Conservation (phyloP, 2,113 vertebrate species). For the Aix galericulata region DNA sequence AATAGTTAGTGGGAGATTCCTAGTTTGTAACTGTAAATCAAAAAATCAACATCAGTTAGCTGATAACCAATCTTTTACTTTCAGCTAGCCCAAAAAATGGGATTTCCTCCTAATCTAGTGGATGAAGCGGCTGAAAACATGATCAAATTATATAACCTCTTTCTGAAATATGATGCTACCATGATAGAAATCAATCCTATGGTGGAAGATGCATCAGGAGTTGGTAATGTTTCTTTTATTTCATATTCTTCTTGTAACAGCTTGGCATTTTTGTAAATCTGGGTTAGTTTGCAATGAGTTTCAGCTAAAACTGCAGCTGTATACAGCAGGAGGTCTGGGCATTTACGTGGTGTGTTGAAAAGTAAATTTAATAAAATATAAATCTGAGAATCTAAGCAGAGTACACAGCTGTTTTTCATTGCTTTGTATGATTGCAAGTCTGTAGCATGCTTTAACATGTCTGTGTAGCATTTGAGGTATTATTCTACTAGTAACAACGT, state of each 20-base stretch:
- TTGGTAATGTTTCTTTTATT: slow-evolving; percentile 79
- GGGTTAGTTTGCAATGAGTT: background rate
- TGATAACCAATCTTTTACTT: slow-evolving; percentile 36
- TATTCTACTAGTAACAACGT: background rate
- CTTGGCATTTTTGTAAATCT: background rate
- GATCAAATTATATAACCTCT: slow-evolving; percentile 93
- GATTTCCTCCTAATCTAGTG: slow-evolving; percentile 88
- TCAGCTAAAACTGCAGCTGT: background rate
- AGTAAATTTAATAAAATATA: background rate
- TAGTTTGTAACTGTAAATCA: background rate
- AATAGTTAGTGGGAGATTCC: background rate
- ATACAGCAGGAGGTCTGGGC: background rate
- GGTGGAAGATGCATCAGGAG: slow-evolving; percentile 95
- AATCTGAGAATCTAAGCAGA: background rate
- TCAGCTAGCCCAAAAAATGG: slow-evolving; percentile 95
- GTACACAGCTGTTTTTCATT: background rate
- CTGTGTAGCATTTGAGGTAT: background rate
- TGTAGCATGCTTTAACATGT: background rate
- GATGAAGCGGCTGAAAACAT: slow-evolving; percentile 94
- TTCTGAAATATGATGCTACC: slow-evolving; percentile 96
- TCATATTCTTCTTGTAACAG: background rate
- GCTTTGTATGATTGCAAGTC: background rate
- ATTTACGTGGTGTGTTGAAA: background rate
- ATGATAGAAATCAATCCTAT: slow-evolving; percentile 99
- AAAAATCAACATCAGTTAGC: background rate